phyloP scores from a whole-genome alignment of 2,113 vertebrate species.

The Oostethus manadensis region DNA sequence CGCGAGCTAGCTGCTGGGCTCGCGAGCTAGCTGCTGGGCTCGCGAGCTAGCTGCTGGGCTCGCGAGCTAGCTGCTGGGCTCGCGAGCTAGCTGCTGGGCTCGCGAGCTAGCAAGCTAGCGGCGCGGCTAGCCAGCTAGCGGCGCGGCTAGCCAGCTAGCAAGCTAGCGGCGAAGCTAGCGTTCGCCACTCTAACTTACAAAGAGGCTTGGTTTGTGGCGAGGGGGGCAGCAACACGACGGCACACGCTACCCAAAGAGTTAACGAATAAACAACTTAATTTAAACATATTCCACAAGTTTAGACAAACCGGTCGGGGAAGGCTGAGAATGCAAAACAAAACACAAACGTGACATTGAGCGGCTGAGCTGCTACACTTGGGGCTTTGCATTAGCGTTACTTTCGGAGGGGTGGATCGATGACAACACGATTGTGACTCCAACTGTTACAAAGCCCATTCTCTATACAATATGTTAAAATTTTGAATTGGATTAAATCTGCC shows the following conservation, averaged over 20 bases:
- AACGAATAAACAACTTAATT: constrained; percentile 36
- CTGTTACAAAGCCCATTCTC: fast-evolving
- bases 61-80: too few species aligned
- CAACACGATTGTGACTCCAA: neutral
- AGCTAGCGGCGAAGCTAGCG: too few species aligned
- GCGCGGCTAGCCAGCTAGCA: too few species aligned
- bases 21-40: too few species aligned
- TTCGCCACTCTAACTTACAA: constrained; percentile 48
- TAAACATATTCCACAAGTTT: constrained; percentile 38
- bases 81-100: too few species aligned
- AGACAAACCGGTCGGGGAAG: neutral
- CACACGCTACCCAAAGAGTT: constrained; percentile 34
- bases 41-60: too few species aligned
- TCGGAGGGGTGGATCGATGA: neutral
- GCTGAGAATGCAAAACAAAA: neutral
- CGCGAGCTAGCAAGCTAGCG: neutral
- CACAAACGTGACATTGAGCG: constrained; percentile 64
- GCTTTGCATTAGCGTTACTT: neutral
- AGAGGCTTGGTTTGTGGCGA: constrained; percentile 18
- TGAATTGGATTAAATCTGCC: too few species aligned
- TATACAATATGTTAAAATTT: neutral
- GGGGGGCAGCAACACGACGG: constrained; percentile 28
- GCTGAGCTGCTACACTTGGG: constrained; percentile 1
- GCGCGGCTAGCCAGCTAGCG: neutral
- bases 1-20: too few species aligned